Base-by-base conservation (phyloP, 64 coral and sea anemone genomes). In the Montipora foliosa region DNA sequence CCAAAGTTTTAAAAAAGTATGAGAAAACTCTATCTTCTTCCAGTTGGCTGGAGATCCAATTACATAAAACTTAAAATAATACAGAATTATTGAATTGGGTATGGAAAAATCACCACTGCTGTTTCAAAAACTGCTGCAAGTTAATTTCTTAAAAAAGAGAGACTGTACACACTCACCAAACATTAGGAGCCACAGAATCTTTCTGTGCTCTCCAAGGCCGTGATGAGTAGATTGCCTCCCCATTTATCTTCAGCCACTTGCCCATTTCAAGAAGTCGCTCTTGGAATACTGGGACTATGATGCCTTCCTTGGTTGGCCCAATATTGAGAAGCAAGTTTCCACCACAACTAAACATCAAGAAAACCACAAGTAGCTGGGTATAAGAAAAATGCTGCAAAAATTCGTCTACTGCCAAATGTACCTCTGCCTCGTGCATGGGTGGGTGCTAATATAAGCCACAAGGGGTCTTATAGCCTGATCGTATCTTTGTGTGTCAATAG, bases 251-350 rank as follows among this genome's bases (percentile, higher is more conserved):
- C 24, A 91, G 64, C 89, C 89, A 91, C 44, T 59, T 49, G 7
- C 89, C 89, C 64, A 91, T 91, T 64, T 91, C 78, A 3, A 91
- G 77, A 14, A 91, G 51, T 19, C 89, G 77, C 45, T 91, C 77
- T 22, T 91, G 89, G 60, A 91, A 91, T 69, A 82, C 44, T 25
- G 89, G 89, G 9, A 55, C 89, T 68, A 91, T 91, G 15, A 45
- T 78, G 20, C 89, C 89, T 51, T 91, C 89, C 10, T 77, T 77
- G 15, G 76, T 91, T 47, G 89, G 89, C 6, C 89, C 89, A 58
- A 91, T 60, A 24, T 91, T 91, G 11, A 91, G 55, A 5, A 91
- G 89, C 61, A 91, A 70, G 22, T 91, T 82, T 5, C 89, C 89
- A 67, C 89, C 89, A 82, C 89, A 91, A 67, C 89, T 91, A 52